A percentile compares a stretch with the other conserved stretches of the same genome.
These are phyloP conservation scores for Ivindomyrus marchei DNA, from an alignment of 2,113 vertebrate species.

Conservation along the genomic window DNA sequence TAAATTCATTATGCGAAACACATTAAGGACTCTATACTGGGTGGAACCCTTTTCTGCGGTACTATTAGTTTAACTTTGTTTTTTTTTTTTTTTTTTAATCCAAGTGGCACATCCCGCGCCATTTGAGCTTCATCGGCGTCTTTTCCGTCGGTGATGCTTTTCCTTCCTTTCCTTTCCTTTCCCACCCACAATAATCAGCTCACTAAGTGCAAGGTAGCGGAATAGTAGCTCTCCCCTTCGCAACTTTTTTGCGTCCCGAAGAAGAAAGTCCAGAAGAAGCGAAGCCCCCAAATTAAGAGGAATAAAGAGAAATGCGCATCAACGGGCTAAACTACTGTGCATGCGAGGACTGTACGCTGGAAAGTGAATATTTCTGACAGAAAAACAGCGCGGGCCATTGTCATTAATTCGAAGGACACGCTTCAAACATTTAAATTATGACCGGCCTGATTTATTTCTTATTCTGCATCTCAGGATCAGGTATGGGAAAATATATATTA, in stretches of 20 bases:
- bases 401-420: constrained; percentile 2
- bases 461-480: constrained; percentile 43
- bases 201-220: constrained; percentile 27
- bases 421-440: constrained; percentile 35
- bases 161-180: constrained; percentile 73
- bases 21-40: not conserved
- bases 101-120: not conserved
- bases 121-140: not conserved
- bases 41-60: not conserved
- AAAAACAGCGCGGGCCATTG: not conserved
- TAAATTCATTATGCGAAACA: not conserved
- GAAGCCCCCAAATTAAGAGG: not conserved
- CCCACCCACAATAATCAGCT: constrained; percentile 54
- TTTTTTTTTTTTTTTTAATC: not conserved
- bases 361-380: constrained; percentile 35
- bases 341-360: constrained; percentile 41
- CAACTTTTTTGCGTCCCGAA: constrained; percentile 1
- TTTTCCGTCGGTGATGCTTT: constrained; percentile 58
- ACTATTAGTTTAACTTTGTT: not conserved
- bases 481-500: constrained; percentile 39
- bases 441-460: constrained; percentile 45
- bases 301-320: constrained; percentile 47
- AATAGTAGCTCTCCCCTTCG: constrained; percentile 11
- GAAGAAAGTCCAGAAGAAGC: not conserved
- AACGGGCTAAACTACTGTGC: constrained; percentile 36